Conservation (phyloP, 2,797 vertebrate species). For the Acridotheres tristis region DNA sequence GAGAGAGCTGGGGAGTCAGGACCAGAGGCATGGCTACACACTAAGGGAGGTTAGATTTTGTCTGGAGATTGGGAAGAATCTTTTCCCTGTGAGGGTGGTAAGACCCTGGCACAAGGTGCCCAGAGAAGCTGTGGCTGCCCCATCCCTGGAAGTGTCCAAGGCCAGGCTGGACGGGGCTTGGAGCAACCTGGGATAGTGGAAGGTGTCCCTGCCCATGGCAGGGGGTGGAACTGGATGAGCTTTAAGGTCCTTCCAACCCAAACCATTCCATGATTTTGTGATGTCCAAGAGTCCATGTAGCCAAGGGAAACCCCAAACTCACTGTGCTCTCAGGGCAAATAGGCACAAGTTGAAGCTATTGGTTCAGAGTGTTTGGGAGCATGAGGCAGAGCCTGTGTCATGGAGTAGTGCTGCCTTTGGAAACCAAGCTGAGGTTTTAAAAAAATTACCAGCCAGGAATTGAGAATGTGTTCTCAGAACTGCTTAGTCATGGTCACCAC, state of each 20-base stretch:
- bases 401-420: background rate
- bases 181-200: background rate
- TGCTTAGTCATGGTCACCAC: background rate
- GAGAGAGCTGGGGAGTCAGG: background rate
- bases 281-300: background rate
- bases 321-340: background rate
- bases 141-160: background rate
- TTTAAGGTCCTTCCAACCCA: background rate
- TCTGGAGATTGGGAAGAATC: background rate
- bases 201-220: rapidly evolving
- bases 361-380: background rate
- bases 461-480: background rate
- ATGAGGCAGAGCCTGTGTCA: background rate
- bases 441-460: background rate
- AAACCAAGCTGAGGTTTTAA: background rate
- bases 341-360: background rate
- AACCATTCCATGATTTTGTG: background rate
- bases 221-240: background rate
- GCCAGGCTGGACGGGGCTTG: background rate
- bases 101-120: background rate
- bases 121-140: background rate
- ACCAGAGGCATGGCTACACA: too few relatives aligned
- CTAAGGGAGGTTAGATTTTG: background rate
- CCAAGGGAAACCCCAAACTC: background rate
- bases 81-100: background rate